These are phyloP conservation scores for Drosophila glabriapex DNA, from an alignment of 2,888 invertebrate genomes.

Conservation along the genomic window DNA sequence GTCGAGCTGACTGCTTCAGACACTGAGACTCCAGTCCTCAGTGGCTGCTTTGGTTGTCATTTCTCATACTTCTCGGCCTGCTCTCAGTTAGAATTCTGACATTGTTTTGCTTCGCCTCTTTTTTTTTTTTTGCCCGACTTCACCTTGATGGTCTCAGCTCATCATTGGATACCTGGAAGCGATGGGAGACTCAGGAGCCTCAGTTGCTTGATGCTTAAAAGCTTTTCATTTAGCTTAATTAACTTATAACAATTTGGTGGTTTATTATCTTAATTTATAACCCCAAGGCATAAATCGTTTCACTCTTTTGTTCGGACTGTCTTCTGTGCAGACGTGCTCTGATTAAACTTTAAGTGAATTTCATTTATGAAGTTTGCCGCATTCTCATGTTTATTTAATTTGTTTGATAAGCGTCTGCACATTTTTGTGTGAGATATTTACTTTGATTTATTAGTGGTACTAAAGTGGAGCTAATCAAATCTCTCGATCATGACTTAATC, in stretches of 20 bases:
- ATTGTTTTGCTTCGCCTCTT: conserved; percentile 19
- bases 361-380: conserved; percentile 31
- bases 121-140: conserved; percentile 21
- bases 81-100: conserved; percentile 35
- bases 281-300: conserved; percentile 57
- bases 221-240: conserved; percentile 82
- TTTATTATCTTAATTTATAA: conserved; percentile 80
- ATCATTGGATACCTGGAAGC: conserved; percentile 25
- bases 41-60: conserved; percentile 29
- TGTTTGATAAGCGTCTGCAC: conserved; percentile 20
- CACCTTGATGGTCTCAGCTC: conserved; percentile 51
- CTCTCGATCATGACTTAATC: conserved; percentile 59
- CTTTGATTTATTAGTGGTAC: conserved; percentile 59
- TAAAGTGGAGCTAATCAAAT: conserved; percentile 58
- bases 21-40: conserved; percentile 8
- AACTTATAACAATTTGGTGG: conserved; percentile 80
- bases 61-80: conserved; percentile 27
- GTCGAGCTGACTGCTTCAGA: conserved; percentile 21
- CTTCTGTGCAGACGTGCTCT: conserved; percentile 19
- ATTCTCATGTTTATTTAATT: conserved; percentile 44
- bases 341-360: conserved; percentile 60
- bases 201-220: conserved; percentile 62
- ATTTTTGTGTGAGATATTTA: conserved; percentile 10
- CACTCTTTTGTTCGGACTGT: conserved; percentile 24
- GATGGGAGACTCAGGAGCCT: conserved; percentile 22